Percentiles rank a stretch among this genome's conserved stretches.
phyloP scores from a whole-genome alignment of 2,797 vertebrate genomes.

The Gorsachius magnificus region DNA sequence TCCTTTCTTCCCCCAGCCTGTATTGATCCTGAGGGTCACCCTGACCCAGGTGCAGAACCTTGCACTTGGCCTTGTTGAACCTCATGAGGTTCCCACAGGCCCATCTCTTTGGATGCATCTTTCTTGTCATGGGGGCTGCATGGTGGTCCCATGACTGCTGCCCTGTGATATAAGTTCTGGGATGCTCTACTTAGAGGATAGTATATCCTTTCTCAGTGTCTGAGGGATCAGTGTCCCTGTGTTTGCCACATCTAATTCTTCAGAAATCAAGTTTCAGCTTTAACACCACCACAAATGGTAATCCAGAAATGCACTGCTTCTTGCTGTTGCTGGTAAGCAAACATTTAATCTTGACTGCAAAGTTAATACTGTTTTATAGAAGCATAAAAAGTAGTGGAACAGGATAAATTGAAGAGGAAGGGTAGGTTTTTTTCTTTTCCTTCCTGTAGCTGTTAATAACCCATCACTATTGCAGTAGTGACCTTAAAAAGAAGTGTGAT shows the following conservation, averaged over 20 bases:
- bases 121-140: background rate
- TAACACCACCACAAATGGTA: accelerated
- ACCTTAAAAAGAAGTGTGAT: background rate
- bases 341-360: background rate
- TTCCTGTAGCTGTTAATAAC: background rate
- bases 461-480: background rate
- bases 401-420: background rate
- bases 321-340: background rate
- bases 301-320: background rate
- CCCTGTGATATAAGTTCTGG: background rate
- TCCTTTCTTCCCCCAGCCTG: too few relatives aligned
- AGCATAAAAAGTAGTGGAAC: background rate
- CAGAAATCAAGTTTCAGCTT: background rate
- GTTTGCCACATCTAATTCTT: background rate
- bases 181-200: background rate
- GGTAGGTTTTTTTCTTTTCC: too few relatives aligned
- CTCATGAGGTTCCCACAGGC: too few relatives aligned
- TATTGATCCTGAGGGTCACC: too few relatives aligned
- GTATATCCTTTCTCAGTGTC: background rate
- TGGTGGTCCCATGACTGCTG: background rate
- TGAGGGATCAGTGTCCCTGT: background rate
- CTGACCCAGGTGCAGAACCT: too few relatives aligned
- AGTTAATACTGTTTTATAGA: background rate
- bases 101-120: background rate
- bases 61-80: too few relatives aligned